Conservation (phyloP, 2,797 vertebrate species). For the Poecilia gillii region DNA sequence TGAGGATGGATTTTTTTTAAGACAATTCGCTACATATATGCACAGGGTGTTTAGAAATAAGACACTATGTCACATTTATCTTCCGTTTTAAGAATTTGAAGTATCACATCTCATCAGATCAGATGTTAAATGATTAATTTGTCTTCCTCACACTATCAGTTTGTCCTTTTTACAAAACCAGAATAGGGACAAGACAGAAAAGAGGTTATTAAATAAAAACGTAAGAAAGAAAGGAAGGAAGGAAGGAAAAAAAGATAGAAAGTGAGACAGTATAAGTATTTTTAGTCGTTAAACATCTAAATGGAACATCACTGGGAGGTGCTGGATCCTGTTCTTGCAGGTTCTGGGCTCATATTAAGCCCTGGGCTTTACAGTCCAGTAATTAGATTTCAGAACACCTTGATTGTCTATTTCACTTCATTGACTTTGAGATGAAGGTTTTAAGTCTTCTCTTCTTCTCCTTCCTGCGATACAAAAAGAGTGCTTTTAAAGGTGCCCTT, state of each 20-base stretch:
- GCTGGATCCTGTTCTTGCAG: conserved; percentile 50
- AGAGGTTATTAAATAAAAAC: neutral
- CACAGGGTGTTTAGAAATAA: neutral
- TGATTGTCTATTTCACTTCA: conserved; percentile 74
- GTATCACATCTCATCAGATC: conserved; percentile 28
- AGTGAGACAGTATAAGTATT: conserved; percentile 6
- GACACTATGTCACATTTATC: conserved; percentile 10
- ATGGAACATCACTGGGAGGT: conserved; percentile 20
- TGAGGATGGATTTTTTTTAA: neutral
- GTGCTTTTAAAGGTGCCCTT: conserved; percentile 73
- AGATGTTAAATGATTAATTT: conserved; percentile 17
- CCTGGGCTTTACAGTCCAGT: conserved; percentile 63
- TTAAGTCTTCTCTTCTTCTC: conserved; percentile 56
- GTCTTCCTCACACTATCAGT: neutral
- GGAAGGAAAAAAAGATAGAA: neutral
- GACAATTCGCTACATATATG: too few relatives aligned
- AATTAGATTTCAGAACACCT: conserved; percentile 75
- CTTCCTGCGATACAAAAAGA: conserved; percentile 59
- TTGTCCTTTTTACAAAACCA: neutral
- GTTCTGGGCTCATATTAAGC: conserved; percentile 61
- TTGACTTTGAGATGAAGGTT: conserved; percentile 67
- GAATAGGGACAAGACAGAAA: neutral
- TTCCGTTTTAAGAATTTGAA: conserved; percentile 27
- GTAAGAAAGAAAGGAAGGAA: neutral
- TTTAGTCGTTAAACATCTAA: conserved; percentile 25